Percentiles rank a stretch among this genome's conserved stretches.
Evolutionary conservation across 2,797 vertebrate species (phyloP).

Genomic region (Cynodonichthys magdalenae): DNA sequence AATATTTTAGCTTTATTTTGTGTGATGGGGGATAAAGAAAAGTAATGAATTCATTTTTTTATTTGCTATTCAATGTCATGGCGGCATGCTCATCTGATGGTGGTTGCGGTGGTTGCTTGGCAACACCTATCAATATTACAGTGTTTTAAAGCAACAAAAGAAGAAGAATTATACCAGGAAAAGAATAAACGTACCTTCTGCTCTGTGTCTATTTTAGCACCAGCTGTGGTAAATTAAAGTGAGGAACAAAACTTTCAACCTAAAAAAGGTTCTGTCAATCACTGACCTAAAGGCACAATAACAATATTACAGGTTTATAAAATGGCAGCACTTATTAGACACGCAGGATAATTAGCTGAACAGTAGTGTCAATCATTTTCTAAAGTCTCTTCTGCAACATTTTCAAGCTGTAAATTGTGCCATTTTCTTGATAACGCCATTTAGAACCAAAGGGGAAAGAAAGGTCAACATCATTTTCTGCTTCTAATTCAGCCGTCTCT

Average conservation of each 20-base stretch:
- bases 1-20: no score
- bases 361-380: slow-evolving; percentile 39
- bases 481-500: slow-evolving; percentile 25
- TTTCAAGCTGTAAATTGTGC: slow-evolving; percentile 39
- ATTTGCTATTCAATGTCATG: neutral
- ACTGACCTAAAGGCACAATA: slow-evolving; percentile 14
- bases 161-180: neutral
- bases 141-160: neutral
- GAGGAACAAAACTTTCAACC: slow-evolving; percentile 7
- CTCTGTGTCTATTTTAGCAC: neutral
- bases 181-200: neutral
- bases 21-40: no score
- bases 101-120: neutral
- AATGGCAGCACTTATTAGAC: slow-evolving; percentile 43
- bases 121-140: neutral
- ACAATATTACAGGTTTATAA: slow-evolving; percentile 22
- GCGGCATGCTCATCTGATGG: neutral
- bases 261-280: slow-evolving; percentile 41
- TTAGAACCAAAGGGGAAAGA: slow-evolving; percentile 41
- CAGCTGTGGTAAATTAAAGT: slow-evolving; percentile 9
- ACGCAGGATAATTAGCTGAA: slow-evolving; percentile 41
- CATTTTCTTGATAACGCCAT: slow-evolving; percentile 56
- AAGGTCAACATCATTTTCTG: slow-evolving; percentile 52
- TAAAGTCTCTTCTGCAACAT: slow-evolving; percentile 17
- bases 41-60: neutral